Percentiles rank a stretch among this genome's conserved stretches.
Conservation (phyloP, 2,797 vertebrate genomes). For the Sebastiscus albofasciatus region DNA sequence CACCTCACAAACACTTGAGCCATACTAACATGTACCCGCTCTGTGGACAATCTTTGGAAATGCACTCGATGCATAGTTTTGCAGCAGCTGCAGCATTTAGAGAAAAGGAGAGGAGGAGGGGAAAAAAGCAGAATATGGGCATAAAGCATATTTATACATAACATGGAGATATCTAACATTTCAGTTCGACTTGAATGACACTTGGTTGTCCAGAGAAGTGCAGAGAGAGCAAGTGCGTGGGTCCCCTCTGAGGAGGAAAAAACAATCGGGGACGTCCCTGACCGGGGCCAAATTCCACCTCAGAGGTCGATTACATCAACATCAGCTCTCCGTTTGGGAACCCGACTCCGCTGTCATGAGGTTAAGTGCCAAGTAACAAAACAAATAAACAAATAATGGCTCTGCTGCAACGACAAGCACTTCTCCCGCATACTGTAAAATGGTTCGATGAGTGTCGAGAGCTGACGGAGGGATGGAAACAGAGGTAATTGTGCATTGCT, state of each 20-base stretch:
- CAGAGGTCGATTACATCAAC: slow-evolving; percentile 52
- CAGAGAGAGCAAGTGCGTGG: slow-evolving; percentile 40
- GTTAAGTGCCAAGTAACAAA: slow-evolving; percentile 83
- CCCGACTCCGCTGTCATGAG: slow-evolving; percentile 61
- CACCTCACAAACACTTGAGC: slow-evolving; percentile 30
- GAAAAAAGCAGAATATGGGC: slow-evolving; percentile 54
- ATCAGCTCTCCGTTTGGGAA: slow-evolving; percentile 53
- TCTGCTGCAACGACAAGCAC: slow-evolving; percentile 58
- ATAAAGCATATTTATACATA: slow-evolving; percentile 65
- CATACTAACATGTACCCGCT: slow-evolving; percentile 33
- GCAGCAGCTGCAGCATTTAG: slow-evolving; percentile 79
- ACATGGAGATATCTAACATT: slow-evolving; percentile 60
- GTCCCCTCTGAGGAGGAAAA: slow-evolving; percentile 34
- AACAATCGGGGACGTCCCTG: slow-evolving; percentile 29
- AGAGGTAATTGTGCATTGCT: slow-evolving; percentile 76
- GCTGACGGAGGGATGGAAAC: slow-evolving; percentile 51
- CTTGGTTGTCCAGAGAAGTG: slow-evolving; percentile 75
- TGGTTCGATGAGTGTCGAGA: slow-evolving; percentile 3
- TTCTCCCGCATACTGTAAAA: slow-evolving; percentile 30
- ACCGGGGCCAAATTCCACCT: slow-evolving; percentile 41
- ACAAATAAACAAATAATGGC: slow-evolving; percentile 56
- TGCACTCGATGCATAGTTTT: slow-evolving; percentile 84
- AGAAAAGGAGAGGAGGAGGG: slow-evolving; percentile 20
- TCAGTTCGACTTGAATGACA: slow-evolving; percentile 60
- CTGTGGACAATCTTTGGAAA: slow-evolving; percentile 84